These are phyloP conservation scores for Sarcophaga carnaria DNA, from an alignment of 2,888 invertebrate genomes.

Conservation along the genomic window DNA sequence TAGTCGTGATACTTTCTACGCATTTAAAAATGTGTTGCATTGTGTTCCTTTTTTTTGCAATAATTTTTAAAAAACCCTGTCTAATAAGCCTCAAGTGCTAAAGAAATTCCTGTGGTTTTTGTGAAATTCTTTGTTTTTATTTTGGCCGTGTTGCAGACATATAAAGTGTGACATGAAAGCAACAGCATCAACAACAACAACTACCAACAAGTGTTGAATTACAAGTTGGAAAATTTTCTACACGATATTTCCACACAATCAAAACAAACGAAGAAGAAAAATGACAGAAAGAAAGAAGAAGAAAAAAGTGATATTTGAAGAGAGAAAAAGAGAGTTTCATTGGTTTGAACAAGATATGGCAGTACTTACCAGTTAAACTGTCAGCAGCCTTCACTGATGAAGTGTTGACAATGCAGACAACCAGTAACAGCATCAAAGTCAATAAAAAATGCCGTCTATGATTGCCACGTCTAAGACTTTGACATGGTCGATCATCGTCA, in stretches of 20 bases:
- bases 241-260: too few relatives aligned
- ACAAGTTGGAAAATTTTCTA: slow-evolving; percentile 23
- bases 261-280: background rate
- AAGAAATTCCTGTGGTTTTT: background rate
- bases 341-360: background rate
- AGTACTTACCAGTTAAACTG: slow-evolving; percentile 72
- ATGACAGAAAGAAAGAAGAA: background rate
- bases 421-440: slow-evolving; percentile 67
- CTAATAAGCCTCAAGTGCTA: background rate
- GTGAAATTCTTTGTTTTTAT: background rate
- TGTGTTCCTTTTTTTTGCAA: background rate
- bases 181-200: background rate
- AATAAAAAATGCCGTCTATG: slow-evolving; percentile 64
- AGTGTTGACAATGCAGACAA: slow-evolving; percentile 69
- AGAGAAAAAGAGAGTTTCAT: background rate
- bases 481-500: slow-evolving; percentile 35
- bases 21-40: too few relatives aligned
- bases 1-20: too few relatives aligned
- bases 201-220: slow-evolving; percentile 40
- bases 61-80: background rate
- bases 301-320: background rate
- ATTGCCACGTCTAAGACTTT: slow-evolving; percentile 53
- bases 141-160: background rate
- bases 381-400: slow-evolving; percentile 69
- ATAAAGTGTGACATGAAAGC: slow-evolving; percentile 29